These are phyloP conservation scores for Speoplatyrhinus poulsoni DNA, from an alignment of 2,113 vertebrate species.

Conservation along the genomic window DNA sequence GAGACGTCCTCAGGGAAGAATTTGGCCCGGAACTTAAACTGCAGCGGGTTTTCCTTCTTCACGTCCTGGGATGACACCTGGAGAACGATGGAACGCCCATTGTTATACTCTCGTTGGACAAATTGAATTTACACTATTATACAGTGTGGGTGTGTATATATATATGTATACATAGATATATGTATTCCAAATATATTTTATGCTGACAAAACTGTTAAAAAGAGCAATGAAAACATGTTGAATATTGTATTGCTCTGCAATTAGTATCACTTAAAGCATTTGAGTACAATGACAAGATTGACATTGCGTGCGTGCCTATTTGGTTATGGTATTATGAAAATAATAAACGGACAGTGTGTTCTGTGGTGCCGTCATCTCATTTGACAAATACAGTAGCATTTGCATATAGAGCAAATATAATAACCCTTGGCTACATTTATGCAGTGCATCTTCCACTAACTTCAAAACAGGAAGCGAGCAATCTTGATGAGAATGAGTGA, in stretches of 20 bases:
- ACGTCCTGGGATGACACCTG: slow-evolving; percentile 93
- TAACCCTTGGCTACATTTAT: slow-evolving; percentile 24
- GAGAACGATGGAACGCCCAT: background rate
- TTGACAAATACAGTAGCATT: slow-evolving; percentile 6
- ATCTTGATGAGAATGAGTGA: slow-evolving; percentile 33
- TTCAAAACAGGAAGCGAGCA: slow-evolving; percentile 54
- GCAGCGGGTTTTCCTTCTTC: slow-evolving; percentile 90
- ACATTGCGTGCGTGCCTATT: background rate
- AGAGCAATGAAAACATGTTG: no score
- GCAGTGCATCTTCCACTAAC: slow-evolving; percentile 44
- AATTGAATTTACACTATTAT: background rate
- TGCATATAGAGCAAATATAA: slow-evolving; percentile 24
- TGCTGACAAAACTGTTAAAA: no score
- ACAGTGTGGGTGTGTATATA: background rate
- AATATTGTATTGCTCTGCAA: background rate
- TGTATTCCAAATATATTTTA: no score
- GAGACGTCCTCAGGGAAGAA: slow-evolving; percentile 95
- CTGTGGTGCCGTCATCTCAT: background rate
- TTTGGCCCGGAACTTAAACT: slow-evolving; percentile 94
- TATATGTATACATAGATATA: no score
- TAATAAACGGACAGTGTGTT: background rate
- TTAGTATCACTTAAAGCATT: background rate
- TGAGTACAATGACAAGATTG: background rate
- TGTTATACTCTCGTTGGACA: no score
- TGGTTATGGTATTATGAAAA: no score